Evolutionary conservation across 2,888 invertebrate genomes (phyloP).

Genomic region (Seladonia tumulorum): DNA sequence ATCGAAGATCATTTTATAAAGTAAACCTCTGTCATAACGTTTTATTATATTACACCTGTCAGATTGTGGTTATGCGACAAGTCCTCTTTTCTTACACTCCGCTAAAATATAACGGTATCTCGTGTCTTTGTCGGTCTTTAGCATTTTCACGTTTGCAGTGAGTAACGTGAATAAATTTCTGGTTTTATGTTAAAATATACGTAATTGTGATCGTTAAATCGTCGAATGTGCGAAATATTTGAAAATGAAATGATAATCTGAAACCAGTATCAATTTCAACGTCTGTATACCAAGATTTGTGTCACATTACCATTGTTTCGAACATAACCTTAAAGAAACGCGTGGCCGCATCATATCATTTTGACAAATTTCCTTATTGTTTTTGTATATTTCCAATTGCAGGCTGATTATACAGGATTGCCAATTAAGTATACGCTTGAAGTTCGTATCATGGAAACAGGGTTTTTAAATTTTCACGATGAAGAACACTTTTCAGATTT

Average conservation of each 20-base stretch:
- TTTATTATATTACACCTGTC: background rate
- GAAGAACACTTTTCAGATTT: conserved; percentile 85
- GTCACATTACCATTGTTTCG: conserved; percentile 12
- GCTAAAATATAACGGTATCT: conserved; percentile 16
- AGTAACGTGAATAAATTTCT: conserved; percentile 17
- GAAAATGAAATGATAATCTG: background rate
- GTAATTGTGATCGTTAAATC: background rate
- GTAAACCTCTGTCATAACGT: conserved; percentile 9
- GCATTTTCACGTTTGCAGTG: conserved; percentile 27
- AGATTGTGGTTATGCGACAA: conserved; percentile 19
- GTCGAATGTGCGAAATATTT: background rate
- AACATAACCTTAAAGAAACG: conserved; percentile 68
- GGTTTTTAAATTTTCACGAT: conserved; percentile 85
- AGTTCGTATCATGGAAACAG: conserved; percentile 84
- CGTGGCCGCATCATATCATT: conserved; percentile 48
- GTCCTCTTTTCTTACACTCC: background rate
- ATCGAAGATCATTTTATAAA: background rate
- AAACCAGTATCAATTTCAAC: conserved; percentile 2
- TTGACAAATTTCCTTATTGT: conserved; percentile 6
- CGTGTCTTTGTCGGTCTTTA: conserved; percentile 23
- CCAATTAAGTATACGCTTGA: conserved; percentile 15
- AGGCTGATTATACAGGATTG: conserved; percentile 19
- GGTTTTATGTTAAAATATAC: background rate
- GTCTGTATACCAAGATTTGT: background rate
- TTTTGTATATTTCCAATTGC: conserved; percentile 25